A percentile compares a stretch with the other conserved stretches of the same genome.
Evolutionary conservation across 2,797 vertebrate genomes (phyloP).

Genomic region (Eutrigla gurnardus): DNA sequence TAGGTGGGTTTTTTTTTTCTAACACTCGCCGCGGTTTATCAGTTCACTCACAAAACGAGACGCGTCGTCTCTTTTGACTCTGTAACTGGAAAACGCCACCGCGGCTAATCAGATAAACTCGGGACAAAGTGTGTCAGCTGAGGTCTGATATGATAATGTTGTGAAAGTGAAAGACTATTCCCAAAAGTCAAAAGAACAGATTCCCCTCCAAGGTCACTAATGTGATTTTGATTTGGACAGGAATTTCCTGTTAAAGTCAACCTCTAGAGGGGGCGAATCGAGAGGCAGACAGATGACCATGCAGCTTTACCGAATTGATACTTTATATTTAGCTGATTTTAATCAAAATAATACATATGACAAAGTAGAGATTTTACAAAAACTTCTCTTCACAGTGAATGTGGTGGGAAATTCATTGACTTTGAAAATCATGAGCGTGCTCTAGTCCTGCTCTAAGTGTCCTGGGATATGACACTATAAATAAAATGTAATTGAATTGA

Average conservation of each 20-base stretch:
- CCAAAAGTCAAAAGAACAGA: constrained; percentile 39
- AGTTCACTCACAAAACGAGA: constrained; percentile 31
- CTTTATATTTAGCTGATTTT: no score
- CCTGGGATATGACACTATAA: no score
- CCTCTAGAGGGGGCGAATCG: no score
- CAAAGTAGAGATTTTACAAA: no score
- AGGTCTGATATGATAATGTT: constrained; percentile 21
- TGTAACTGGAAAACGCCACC: constrained; percentile 15
- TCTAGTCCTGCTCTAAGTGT: no score
- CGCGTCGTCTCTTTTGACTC: constrained; percentile 48
- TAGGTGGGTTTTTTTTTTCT: background rate
- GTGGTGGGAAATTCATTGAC: no score
- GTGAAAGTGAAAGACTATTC: constrained; percentile 30
- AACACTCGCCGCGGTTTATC: constrained; percentile 27
- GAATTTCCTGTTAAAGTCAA: constrained; percentile 28
- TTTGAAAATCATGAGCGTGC: no score
- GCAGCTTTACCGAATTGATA: no score
- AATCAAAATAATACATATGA: no score
- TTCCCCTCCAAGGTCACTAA: constrained; percentile 34
- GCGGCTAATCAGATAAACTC: constrained; percentile 46
- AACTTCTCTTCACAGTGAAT: no score
- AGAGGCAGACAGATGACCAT: no score
- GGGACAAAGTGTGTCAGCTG: constrained; percentile 33
- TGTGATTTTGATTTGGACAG: constrained; percentile 53
- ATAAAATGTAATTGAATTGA: no score